phyloP scores from a whole-genome alignment of 2,113 vertebrate genomes.

The Periophthalmus modestus region DNA sequence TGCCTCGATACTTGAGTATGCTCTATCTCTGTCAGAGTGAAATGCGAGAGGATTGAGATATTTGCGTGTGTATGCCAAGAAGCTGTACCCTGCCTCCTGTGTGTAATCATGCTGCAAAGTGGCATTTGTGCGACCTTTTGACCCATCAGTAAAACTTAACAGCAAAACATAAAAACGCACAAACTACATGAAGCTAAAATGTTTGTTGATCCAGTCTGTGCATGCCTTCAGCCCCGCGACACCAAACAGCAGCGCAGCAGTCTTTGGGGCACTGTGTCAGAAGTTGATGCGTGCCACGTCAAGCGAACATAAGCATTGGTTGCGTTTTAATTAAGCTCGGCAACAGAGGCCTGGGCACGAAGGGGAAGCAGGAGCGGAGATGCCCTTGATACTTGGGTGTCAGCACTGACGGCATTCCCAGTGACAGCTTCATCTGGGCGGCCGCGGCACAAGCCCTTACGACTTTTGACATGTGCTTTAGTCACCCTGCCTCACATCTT shows the following conservation, averaged over 20 bases:
- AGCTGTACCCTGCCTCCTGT: conserved; percentile 20
- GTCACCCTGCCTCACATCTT: conserved; percentile 63
- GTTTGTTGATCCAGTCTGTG: conserved; percentile 23
- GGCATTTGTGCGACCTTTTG: conserved; percentile 1
- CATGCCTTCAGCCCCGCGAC: conserved; percentile 54
- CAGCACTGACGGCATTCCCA: conserved; percentile 72
- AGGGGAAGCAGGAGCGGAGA: conserved; percentile 56
- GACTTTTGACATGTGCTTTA: conserved; percentile 76
- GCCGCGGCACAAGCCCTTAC: conserved; percentile 61
- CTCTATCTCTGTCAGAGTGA: not conserved
- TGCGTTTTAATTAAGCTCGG: conserved; percentile 68
- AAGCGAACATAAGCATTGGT: conserved; percentile 64
- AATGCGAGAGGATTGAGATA: conserved; percentile 22
- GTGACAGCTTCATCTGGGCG: conserved; percentile 72
- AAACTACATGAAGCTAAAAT: not conserved
- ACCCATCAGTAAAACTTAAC: not conserved
- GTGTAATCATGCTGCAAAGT: conserved; percentile 32
- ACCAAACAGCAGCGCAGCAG: conserved; percentile 40
- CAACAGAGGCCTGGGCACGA: conserved; percentile 59
- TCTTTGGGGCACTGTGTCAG: conserved; percentile 69
- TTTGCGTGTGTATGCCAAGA: conserved; percentile 22
- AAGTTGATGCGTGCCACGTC: conserved; percentile 63
- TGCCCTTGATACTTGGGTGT: conserved; percentile 73
- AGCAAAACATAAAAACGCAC: not conserved
- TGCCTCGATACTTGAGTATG: conserved; percentile 15